Evolutionary conservation across 2,888 invertebrate genomes (phyloP).

Genomic region (Apotomis betuletana): DNA sequence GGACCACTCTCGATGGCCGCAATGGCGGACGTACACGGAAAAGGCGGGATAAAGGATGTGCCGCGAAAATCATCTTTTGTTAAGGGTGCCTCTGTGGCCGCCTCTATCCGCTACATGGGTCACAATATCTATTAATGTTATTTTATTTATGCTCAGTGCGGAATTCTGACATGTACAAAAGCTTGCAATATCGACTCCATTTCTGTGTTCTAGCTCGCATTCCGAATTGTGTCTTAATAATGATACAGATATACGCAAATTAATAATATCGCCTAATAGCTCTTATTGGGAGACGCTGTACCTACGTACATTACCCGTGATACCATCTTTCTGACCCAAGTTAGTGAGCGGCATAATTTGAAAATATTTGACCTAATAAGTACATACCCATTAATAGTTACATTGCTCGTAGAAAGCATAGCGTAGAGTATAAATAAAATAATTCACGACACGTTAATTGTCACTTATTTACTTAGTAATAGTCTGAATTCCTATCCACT

Average conservation of each 20-base stretch:
- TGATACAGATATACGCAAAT: too few relatives aligned
- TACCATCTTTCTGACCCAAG: too few relatives aligned
- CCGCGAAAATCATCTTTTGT: slow-evolving; percentile 54
- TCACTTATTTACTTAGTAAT: background rate
- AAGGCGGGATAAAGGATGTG: slow-evolving; percentile 64
- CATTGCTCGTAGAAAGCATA: too few relatives aligned
- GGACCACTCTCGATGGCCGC: slow-evolving; percentile 49
- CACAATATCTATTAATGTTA: slow-evolving; percentile 14
- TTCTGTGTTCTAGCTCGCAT: too few relatives aligned
- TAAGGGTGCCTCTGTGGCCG: slow-evolving; percentile 26
- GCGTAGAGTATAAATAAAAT: slow-evolving; percentile 6
- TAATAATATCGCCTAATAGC: background rate
- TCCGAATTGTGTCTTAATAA: too few relatives aligned
- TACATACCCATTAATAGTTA: too few relatives aligned
- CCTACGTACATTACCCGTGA: too few relatives aligned
- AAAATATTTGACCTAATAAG: too few relatives aligned
- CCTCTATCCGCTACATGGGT: slow-evolving; percentile 20
- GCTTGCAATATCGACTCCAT: background rate
- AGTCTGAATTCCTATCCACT: background rate
- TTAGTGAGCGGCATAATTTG: too few relatives aligned
- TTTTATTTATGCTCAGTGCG: slow-evolving; percentile 23
- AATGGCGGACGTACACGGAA: slow-evolving; percentile 66
- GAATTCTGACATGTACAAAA: background rate
- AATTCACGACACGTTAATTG: background rate
- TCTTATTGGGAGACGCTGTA: too few relatives aligned